phyloP scores from a whole-genome alignment of 2,113 vertebrate species.

The Myotis brandtii region DNA sequence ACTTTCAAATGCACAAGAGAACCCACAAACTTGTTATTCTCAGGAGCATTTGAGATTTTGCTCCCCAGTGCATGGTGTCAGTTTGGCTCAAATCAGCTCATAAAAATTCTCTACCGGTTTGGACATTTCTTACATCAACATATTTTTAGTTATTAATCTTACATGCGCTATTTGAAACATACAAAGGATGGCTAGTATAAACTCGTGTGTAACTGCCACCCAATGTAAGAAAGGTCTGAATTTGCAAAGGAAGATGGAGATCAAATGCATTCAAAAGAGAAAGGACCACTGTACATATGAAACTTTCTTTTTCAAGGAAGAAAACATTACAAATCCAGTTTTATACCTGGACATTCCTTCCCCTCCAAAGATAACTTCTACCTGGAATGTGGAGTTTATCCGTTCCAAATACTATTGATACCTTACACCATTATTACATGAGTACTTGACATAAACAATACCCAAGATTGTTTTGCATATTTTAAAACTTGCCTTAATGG shows the following conservation, averaged over 20 bases:
- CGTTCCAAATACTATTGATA: background rate
- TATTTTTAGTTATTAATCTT: background rate
- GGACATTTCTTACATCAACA: background rate
- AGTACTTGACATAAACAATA: background rate
- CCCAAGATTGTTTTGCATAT: background rate
- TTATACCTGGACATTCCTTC: background rate
- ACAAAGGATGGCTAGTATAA: background rate
- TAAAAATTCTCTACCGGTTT: background rate
- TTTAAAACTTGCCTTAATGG: background rate
- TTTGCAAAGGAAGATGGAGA: background rate
- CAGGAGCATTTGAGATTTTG: background rate
- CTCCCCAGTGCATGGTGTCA: background rate
- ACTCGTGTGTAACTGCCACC: background rate
- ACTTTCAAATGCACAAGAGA: background rate
- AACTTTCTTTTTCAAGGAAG: background rate
- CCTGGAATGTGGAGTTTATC: background rate
- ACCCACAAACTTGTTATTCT: background rate
- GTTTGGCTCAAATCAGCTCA: background rate
- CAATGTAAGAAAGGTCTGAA: background rate
- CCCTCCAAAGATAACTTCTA: background rate
- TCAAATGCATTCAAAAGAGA: background rate
- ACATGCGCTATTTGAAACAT: background rate
- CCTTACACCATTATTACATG: background rate
- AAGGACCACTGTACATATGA: background rate
- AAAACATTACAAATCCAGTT: background rate